phyloP scores from a whole-genome alignment of 53 echinoderm and acorn worm genomes.

The Apostichopus leukothele region DNA sequence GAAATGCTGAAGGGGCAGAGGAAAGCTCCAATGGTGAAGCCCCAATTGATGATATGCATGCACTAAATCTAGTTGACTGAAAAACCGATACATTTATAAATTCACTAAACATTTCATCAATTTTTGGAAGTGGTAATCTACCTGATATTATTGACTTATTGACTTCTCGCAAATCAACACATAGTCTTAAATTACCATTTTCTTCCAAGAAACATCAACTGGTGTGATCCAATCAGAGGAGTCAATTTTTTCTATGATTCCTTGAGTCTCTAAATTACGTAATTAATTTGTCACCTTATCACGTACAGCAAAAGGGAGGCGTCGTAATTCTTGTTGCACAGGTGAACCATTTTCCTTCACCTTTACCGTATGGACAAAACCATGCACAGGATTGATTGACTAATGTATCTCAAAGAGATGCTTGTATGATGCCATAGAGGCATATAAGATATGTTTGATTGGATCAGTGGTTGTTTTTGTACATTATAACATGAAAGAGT shows the following conservation, averaged over 20 bases:
- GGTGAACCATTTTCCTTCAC: too few relatives aligned
- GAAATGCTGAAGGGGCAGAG: neutral
- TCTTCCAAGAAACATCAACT: too few relatives aligned
- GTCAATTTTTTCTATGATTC: conserved; percentile 48
- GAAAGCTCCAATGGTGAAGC: conserved; percentile 4
- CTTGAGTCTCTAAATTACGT: conserved; percentile 56
- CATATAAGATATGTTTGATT: neutral
- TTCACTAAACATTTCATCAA: neutral
- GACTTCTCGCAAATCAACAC: too few relatives aligned
- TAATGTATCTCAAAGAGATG: too few relatives aligned
- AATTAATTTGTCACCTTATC: conserved; percentile 34
- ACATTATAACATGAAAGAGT: neutral
- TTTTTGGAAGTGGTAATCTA: neutral
- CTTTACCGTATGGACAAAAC: too few relatives aligned
- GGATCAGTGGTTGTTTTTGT: conserved; percentile 11
- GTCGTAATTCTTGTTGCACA: too few relatives aligned
- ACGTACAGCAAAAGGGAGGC: too few relatives aligned
- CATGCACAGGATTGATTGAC: too few relatives aligned
- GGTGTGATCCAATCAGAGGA: neutral
- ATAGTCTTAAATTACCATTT: too few relatives aligned
- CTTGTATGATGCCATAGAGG: too few relatives aligned
- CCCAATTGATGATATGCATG: neutral
- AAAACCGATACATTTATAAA: neutral
- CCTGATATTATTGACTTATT: neutral
- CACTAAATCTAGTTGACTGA: neutral